Evolutionary conservation across 1,140 invertebrate species (phyloP), one percentile per base, ranked within the genome.

Genomic region (Proales similis): DNA sequence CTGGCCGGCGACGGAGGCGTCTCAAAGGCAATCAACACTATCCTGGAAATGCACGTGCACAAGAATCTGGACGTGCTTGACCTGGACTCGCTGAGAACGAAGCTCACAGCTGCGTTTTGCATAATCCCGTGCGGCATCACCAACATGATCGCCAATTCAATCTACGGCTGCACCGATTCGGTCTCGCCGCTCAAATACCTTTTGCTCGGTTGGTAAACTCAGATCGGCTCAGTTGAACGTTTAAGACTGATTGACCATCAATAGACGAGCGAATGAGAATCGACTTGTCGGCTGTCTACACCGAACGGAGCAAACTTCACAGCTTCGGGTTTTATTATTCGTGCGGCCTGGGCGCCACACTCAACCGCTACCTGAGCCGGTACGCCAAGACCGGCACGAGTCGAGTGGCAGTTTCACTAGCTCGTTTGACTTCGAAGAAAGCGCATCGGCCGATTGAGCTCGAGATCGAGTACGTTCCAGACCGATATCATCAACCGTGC

Each of bases 121-220:
- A 32, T 57, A 0, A 20, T 57, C 17, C 51, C 51, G 4, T 27
- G 39, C 20, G 72, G 72, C 20, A 67, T 65, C 20, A 72, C 71
- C 6, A 74, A 74, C 63, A 66, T 72, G 22, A 68, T 71, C 6
- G 68, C 66, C 49, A 64, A 68, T 12, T 69, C 71, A 30, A 67
- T 72, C 6, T 66, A 71, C 46, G 72, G 72, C 19, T 65, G 64
- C 12, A 65, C 62, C 26, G 70, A 73, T 64, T 60, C 67, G 1
- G 46, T 66, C 3, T 71, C 69, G 49, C 69, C 68, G 45, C 60
- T 65, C 5, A 47, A 72, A 7, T 68, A 72, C 61, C 70, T 74
- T 9, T 64, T 73, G 6, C 36, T 69, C 42, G 71, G 72, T 70
- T 63, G 65, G 64, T 65, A 4, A 26, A 14, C 22, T 20, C n/a